phyloP scores from a whole-genome alignment of 2,113 vertebrate genomes.

The Corythaeola cristata region DNA sequence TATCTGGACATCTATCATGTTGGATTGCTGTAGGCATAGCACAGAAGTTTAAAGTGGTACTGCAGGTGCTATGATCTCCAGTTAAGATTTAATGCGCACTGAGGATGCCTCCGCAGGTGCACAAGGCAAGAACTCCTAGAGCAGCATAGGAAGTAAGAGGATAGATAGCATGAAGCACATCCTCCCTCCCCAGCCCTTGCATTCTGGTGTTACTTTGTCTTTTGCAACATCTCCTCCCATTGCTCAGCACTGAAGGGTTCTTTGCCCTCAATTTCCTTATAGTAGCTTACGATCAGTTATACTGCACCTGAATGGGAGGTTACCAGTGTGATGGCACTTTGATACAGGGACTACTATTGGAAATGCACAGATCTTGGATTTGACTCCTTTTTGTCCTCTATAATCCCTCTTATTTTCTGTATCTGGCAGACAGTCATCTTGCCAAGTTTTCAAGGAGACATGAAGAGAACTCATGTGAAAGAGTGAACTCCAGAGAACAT shows the following conservation, averaged over 20 bases:
- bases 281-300: no score
- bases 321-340: background rate
- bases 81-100: background rate
- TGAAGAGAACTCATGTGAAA: background rate
- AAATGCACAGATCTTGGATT: background rate
- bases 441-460: background rate
- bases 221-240: background rate
- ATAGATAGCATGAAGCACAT: rapidly evolving
- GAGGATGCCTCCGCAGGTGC: background rate
- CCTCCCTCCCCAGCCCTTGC: background rate
- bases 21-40: background rate
- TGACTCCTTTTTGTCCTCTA: background rate
- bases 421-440: background rate
- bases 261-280: background rate
- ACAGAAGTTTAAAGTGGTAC: background rate
- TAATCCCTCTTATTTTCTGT: background rate
- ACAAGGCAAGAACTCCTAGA: background rate
- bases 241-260: background rate
- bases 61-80: background rate
- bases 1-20: rapidly evolving
- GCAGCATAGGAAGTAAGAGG: background rate
- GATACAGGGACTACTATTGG: rapidly evolving
- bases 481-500: background rate
- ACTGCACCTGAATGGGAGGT: background rate
- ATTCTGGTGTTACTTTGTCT: background rate